Evolutionary conservation across 1,140 invertebrate genomes (phyloP), one percentile per base, ranked within the genome.

Genomic region (Aporrectodea caliginosa): DNA sequence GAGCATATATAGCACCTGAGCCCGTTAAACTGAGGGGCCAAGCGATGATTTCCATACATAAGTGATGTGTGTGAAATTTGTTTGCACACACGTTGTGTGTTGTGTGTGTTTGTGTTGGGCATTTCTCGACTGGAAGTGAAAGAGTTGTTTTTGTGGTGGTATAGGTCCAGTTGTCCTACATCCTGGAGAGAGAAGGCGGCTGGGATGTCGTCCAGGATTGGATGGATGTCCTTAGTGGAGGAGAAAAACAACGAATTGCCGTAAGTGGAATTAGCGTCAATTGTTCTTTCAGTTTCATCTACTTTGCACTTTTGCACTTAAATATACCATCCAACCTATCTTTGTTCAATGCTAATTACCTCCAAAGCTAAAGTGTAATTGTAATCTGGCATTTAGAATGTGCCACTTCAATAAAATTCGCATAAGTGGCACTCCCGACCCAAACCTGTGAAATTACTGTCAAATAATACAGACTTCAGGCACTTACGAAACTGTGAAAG

Each of bases 141-240:
- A n/a, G n/a, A n/a, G n/a, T n/a, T n/a, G 72, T 69, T 73, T 74
- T n/a, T n/a, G n/a, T n/a, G n/a, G n/a, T n/a, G n/a, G n/a, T 73
- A 70, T 89, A 93, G 79, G 96, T 98, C 29, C 95, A 98, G 87
- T 89, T 99, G 30, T 91, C 90, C 0, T 95, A 98, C 89, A 90
- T 98, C 73, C 85, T 94, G 1, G 92, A 93, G 83, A 90, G 97
- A 83, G 95, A 98, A 86, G 92, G 91, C 71, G 94, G 94, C 16
- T 94, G 95, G 92, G 94, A 98, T 86, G 92, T 94, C 0, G 93
- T 97, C 6, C 79, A 80, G 84, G 97, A 99, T 90, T 99, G 97
- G 97, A 95, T 98, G 91, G 97, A 99, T 88, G 95, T 99, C 0
- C 89, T 99, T 0, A 97, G 94, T 78, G 98, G 97, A 1, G 98